phyloP scores from a whole-genome alignment of 2,113 vertebrate species.

The Ameiurus melas region DNA sequence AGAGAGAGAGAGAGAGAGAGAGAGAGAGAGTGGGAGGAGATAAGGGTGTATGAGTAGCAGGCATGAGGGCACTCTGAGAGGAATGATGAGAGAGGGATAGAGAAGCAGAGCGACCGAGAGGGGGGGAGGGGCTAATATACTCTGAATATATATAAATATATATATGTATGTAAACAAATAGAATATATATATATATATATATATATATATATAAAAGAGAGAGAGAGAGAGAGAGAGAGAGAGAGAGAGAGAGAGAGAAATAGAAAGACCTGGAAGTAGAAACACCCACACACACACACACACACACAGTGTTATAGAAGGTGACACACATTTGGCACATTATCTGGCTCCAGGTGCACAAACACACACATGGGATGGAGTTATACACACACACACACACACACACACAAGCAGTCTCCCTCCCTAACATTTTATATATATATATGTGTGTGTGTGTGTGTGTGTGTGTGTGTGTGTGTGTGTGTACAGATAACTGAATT shows the following conservation, averaged over 20 bases:
- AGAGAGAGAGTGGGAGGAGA: not conserved
- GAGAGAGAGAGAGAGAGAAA: too few relatives aligned
- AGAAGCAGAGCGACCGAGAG: not conserved
- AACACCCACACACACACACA: not conserved
- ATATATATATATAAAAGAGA: too few relatives aligned
- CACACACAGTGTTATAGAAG: too few relatives aligned
- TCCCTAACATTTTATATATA: too few relatives aligned
- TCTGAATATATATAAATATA: not conserved
- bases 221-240: too few relatives aligned
- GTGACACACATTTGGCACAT: conserved; percentile 27
- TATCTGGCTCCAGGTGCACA: conserved; percentile 31
- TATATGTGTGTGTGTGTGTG: too few relatives aligned
- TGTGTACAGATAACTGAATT: not conserved
- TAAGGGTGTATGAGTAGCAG: conserved; percentile 32
- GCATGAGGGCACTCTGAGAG: conserved; percentile 12
- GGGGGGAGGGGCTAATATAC: not conserved
- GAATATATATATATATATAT: too few relatives aligned
- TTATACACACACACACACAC: too few relatives aligned
- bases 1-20: too few relatives aligned
- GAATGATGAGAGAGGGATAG: not conserved
- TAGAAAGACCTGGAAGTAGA: not conserved
- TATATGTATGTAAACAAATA: too few relatives aligned
- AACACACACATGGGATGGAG: conserved; percentile 6
- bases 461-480: not conserved
- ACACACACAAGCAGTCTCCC: not conserved